These are phyloP conservation scores for Drosophila azteca DNA, from an alignment of 1,140 invertebrate genomes.

Conservation along the genomic window DNA sequence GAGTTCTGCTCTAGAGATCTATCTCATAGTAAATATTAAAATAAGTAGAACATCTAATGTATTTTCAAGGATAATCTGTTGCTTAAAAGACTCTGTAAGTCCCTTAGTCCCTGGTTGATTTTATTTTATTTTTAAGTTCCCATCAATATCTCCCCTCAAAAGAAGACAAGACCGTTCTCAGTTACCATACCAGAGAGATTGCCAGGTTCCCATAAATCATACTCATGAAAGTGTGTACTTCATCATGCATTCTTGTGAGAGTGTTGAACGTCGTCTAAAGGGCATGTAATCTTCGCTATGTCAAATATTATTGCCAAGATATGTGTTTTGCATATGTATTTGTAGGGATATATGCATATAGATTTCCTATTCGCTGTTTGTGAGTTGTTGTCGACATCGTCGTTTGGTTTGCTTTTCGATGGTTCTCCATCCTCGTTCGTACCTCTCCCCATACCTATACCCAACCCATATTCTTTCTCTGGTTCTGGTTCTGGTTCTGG, in stretches of 20 bases:
- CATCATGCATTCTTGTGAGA: not conserved
- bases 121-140: too few relatives aligned
- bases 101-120: too few relatives aligned
- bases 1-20: too few relatives aligned
- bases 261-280: constrained; percentile 18
- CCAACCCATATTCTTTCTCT: constrained; percentile 36
- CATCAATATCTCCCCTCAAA: too few relatives aligned
- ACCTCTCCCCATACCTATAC: constrained; percentile 19
- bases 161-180: too few relatives aligned
- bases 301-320: constrained; percentile 37
- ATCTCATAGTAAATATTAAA: too few relatives aligned
- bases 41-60: too few relatives aligned
- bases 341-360: constrained; percentile 15
- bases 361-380: constrained; percentile 14
- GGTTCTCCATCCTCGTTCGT: constrained; percentile 17
- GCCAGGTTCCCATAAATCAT: not conserved
- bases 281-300: constrained; percentile 54
- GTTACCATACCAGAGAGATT: too few relatives aligned
- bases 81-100: too few relatives aligned
- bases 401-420: constrained; percentile 24
- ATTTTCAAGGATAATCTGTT: too few relatives aligned
- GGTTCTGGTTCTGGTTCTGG: constrained; percentile 4
- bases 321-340: constrained; percentile 25
- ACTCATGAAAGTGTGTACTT: too few relatives aligned
- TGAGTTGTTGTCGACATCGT: constrained; percentile 24